A percentile compares a stretch with the other conserved stretches of the same genome.
Evolutionary conservation across 2,113 vertebrate genomes (phyloP).

Genomic region (Alethe castanea): DNA sequence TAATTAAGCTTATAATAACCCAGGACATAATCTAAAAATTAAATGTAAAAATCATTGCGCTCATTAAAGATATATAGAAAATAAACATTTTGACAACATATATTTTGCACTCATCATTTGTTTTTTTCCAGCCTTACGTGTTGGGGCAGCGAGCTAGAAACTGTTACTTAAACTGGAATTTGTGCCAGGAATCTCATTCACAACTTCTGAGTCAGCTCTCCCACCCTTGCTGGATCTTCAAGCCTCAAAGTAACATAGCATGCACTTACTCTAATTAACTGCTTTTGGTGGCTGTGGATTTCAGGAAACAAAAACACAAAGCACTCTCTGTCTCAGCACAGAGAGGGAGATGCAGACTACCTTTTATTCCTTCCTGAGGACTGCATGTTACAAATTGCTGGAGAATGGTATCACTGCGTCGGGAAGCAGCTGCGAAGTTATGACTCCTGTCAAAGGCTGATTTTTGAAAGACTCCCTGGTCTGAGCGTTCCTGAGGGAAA

Average conservation of each 20-base stretch:
- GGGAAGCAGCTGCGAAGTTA: conserved; percentile 17
- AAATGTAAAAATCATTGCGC: conserved; percentile 12
- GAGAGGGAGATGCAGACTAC: conserved; percentile 31
- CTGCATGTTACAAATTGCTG: neutral
- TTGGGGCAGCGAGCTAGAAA: conserved; percentile 74
- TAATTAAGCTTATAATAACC: neutral
- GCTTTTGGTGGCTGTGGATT: neutral
- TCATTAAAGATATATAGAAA: conserved; percentile 60
- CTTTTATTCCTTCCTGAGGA: conserved; percentile 68
- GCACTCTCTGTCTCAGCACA: neutral
- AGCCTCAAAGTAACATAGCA: conserved; percentile 42
- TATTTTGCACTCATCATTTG: conserved; percentile 67
- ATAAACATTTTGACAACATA: conserved; percentile 66
- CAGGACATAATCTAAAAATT: neutral
- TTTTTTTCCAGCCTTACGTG: conserved; percentile 70
- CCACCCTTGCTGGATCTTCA: conserved; percentile 48
- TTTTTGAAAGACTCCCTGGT: conserved; percentile 62
- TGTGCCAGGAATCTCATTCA: conserved; percentile 76
- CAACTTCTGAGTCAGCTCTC: conserved; percentile 73
- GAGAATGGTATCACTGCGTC: neutral
- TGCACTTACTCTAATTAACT: conserved; percentile 69
- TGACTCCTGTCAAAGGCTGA: conserved; percentile 49
- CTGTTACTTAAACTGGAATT: conserved; percentile 67
- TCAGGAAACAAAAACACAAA: neutral
- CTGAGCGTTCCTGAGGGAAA: conserved; percentile 64